Evolutionary conservation across 2,888 invertebrate genomes (phyloP).

Genomic region (Meiosimyza platycephala): DNA sequence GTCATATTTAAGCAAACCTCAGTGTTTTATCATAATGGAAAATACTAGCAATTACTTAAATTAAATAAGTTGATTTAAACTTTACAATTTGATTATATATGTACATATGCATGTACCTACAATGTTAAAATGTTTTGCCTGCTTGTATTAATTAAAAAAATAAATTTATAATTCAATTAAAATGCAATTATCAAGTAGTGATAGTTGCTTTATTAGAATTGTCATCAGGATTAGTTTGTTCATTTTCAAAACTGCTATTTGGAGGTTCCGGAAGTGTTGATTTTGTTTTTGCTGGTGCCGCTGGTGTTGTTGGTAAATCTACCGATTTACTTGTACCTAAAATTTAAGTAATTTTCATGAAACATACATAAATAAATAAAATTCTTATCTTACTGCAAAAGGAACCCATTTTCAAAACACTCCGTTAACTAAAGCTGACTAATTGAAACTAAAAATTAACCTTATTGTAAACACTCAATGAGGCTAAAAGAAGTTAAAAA

Average conservation of each 20-base stretch:
- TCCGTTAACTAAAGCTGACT: slow-evolving; percentile 41
- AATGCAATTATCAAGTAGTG: too few species aligned
- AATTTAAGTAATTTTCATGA: neutral
- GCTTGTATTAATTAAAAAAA: too few species aligned
- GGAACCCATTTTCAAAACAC: slow-evolving; percentile 49
- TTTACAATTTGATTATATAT: too few species aligned
- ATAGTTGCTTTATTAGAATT: too few species aligned
- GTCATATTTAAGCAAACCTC: too few species aligned
- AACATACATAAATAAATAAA: neutral
- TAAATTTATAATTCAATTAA: too few species aligned
- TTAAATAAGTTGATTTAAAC: too few species aligned
- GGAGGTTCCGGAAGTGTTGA: slow-evolving; percentile 51
- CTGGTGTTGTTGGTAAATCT: slow-evolving; percentile 53
- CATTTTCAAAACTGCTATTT: neutral
- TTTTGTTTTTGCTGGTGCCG: slow-evolving; percentile 48
- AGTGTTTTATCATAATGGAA: too few species aligned
- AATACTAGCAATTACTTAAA: too few species aligned
- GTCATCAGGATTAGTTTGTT: too few species aligned
- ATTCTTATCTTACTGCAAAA: slow-evolving; percentile 51
- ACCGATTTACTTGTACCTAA: slow-evolving; percentile 55
- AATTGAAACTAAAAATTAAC: slow-evolving; percentile 40
- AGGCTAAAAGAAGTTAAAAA: neutral
- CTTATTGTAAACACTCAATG: slow-evolving; percentile 18
- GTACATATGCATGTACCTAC: too few species aligned
- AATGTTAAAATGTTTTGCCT: too few species aligned